Conservation (phyloP, 1,140 invertebrate species). For the fruit fly (Drosophila melanogaster) region Release_6_plus_ISO1_MT NT_033779.5:7750001-7750500, state of each 20-base stretch:
- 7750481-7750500: too few species aligned
- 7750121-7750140: constrained; percentile 10
- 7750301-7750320: too few species aligned
- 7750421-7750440: too few species aligned
- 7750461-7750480: too few species aligned
- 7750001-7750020: neutral
- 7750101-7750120: constrained; percentile 28
- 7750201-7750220: constrained; percentile 16
- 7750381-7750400: too few species aligned
- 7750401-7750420: too few species aligned
- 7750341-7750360: too few species aligned
- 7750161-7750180: constrained; percentile 61
- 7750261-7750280: neutral
- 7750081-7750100: constrained; percentile 29
- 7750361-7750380: too few species aligned
- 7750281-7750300: too few species aligned
- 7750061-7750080: constrained; percentile 1
- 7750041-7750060: constrained; percentile 11
- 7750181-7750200: constrained; percentile 13
- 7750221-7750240: constrained; percentile 23
- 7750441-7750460: too few species aligned
- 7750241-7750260: neutral
- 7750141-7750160: constrained; percentile 63
- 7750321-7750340: too few species aligned
- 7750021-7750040: constrained; percentile 9